Conservation (phyloP, 2,888 invertebrate genomes). For the Polydrusus cervinus region DNA sequence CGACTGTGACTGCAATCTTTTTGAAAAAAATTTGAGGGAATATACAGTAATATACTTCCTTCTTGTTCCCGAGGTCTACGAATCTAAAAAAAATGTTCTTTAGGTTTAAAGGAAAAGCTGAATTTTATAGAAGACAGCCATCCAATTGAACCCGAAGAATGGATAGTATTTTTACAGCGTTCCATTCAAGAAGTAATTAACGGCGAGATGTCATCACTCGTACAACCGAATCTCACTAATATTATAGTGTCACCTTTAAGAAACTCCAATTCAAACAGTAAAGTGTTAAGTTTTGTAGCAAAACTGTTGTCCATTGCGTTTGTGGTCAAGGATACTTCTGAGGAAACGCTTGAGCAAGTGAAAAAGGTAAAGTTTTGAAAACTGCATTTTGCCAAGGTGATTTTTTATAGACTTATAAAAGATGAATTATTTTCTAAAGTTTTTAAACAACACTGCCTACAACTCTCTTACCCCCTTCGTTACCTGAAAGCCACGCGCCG, state of each 20-base stretch:
- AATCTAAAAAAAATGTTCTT: slow-evolving; percentile 29
- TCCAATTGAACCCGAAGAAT: slow-evolving; percentile 89
- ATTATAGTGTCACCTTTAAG: slow-evolving; percentile 76
- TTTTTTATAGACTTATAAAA: too few species aligned
- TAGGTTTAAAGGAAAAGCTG: slow-evolving; percentile 58
- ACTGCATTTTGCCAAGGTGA: too few species aligned
- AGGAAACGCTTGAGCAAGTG: slow-evolving; percentile 72
- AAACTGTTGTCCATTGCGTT: slow-evolving; percentile 79
- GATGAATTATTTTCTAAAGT: too few species aligned
- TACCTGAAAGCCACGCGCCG: too few species aligned
- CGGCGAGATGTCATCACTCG: slow-evolving; percentile 84
- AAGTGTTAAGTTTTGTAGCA: slow-evolving; percentile 78
- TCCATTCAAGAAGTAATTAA: slow-evolving; percentile 88
- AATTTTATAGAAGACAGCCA: slow-evolving; percentile 68
- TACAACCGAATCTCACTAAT: slow-evolving; percentile 79
- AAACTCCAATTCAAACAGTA: slow-evolving; percentile 77
- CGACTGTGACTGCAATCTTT: too few species aligned
- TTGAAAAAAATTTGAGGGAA: too few species aligned
- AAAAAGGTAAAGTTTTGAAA: slow-evolving; percentile 68
- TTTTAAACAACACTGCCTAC: too few species aligned
- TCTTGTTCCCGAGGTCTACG: too few species aligned
- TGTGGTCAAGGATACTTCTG: slow-evolving; percentile 72
- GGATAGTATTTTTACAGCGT: slow-evolving; percentile 87
- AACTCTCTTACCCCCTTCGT: too few species aligned
- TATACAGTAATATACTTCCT: too few species aligned